These are phyloP conservation scores for Cordilura impudica DNA, from an alignment of 2,888 invertebrate genomes.

Conservation along the genomic window DNA sequence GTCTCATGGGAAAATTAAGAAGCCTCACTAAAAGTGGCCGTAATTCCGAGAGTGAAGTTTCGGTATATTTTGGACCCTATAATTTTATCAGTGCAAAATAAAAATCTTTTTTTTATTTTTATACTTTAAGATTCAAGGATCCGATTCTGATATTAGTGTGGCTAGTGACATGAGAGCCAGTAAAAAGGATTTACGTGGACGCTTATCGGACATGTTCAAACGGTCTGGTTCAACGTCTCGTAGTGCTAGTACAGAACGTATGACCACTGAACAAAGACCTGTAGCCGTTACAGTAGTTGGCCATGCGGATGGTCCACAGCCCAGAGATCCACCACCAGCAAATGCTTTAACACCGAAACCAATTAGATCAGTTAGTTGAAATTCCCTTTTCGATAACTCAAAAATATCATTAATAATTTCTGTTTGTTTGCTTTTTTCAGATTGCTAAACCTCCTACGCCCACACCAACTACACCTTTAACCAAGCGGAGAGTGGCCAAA, in stretches of 20 bases:
- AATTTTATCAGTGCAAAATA: no score
- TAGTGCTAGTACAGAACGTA: constrained; percentile 81
- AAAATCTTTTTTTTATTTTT: no score
- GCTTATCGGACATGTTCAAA: constrained; percentile 90
- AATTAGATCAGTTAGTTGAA: constrained; percentile 73
- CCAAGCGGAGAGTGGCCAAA: constrained; percentile 69
- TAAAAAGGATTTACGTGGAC: constrained; percentile 87
- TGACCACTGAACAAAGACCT: constrained; percentile 77
- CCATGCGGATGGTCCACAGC: constrained; percentile 73
- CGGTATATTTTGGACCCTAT: constrained; percentile 72
- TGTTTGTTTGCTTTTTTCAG: constrained; percentile 67
- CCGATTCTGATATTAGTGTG: constrained; percentile 85
- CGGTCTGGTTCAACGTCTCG: constrained; percentile 82
- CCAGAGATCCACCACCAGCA: constrained; percentile 74
- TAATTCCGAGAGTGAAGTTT: constrained; percentile 77
- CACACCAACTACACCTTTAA: constrained; percentile 74
- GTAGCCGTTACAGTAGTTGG: constrained; percentile 79
- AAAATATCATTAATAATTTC: not conserved
- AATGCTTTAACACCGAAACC: constrained; percentile 75
- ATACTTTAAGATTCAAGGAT: constrained; percentile 80
- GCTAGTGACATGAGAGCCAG: constrained; percentile 82
- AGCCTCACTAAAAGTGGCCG: constrained; percentile 89
- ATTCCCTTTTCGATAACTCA: not conserved
- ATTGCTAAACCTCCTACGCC: constrained; percentile 76
- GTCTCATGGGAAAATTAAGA: constrained; percentile 90